Conservation (phyloP, 1,140 invertebrate species). For the Belonocnema kinseyi region DNA sequence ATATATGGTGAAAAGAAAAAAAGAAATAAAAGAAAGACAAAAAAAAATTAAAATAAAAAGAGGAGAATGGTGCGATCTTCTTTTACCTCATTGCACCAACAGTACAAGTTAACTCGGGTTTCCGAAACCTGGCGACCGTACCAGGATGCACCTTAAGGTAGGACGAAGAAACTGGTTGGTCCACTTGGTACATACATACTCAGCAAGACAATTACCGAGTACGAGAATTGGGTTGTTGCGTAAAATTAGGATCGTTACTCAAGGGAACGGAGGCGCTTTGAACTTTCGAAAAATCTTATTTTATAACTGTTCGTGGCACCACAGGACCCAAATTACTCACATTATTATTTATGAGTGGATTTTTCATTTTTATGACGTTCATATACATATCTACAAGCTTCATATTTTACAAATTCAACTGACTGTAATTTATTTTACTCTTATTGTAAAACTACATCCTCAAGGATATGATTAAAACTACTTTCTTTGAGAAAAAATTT, state of each 20-base stretch:
- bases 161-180: conserved; percentile 18
- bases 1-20: too few species aligned
- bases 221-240: conserved; percentile 12
- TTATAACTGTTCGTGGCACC: too few species aligned
- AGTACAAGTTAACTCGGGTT: not conserved
- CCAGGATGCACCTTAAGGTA: conserved; percentile 18
- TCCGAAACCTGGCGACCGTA: conserved; percentile 17
- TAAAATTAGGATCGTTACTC: conserved; percentile 8
- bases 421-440: too few species aligned
- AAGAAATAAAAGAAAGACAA: too few species aligned
- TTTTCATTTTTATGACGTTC: not conserved
- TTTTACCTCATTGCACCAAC: not conserved
- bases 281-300: too few species aligned
- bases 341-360: too few species aligned
- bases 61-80: not conserved
- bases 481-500: too few species aligned
- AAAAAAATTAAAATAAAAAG: not conserved
- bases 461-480: too few species aligned
- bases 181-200: not conserved
- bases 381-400: too few species aligned
- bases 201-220: conserved; percentile 13
- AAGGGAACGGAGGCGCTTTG: not conserved
- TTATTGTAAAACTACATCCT: too few species aligned
- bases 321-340: too few species aligned
- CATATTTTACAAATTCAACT: too few species aligned